These are phyloP conservation scores for Neotoxoptera formosana DNA, from an alignment of 1,140 invertebrate species.

Conservation along the genomic window DNA sequence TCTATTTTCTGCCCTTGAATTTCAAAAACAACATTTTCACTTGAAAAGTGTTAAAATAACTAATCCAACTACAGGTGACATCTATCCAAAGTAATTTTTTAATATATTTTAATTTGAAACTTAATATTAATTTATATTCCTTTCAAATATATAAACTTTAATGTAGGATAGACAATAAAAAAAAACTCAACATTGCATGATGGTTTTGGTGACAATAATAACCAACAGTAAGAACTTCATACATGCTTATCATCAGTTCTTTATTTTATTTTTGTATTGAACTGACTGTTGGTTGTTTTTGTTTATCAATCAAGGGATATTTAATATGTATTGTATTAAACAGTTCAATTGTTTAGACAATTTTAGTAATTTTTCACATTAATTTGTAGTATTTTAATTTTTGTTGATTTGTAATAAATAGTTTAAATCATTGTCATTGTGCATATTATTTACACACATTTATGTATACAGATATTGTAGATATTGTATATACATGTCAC, in stretches of 20 bases:
- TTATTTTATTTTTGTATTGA: background rate
- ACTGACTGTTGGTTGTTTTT: conserved; percentile 13
- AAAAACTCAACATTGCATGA: conserved; percentile 22
- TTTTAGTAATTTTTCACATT: background rate
- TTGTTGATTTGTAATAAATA: background rate
- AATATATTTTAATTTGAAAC: conserved; percentile 51
- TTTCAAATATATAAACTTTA: conserved; percentile 9
- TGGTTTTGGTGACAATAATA: background rate
- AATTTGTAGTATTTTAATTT: background rate
- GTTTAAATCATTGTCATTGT: background rate
- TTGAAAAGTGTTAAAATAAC: conserved; percentile 12
- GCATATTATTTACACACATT: background rate
- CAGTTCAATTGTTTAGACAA: background rate
- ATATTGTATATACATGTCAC: background rate
- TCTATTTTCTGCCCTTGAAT: conserved; percentile 39
- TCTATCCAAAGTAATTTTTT: conserved; percentile 65
- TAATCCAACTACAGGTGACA: conserved; percentile 70
- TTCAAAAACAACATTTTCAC: conserved; percentile 27
- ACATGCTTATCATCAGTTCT: background rate
- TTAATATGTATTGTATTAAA: background rate
- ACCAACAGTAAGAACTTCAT: conserved; percentile 27
- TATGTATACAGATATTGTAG: background rate
- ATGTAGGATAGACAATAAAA: conserved; percentile 29
- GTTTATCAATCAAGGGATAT: background rate
- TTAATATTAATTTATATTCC: background rate